These are phyloP conservation scores for pig (Sus scrofa) DNA, from an alignment of 2,113 vertebrate genomes.

Conservation along the genomic window T2T-Sscrofa CM000817.6:112430501-112431000, in stretches of 20 bases:
- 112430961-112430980: slow-evolving; percentile 93
- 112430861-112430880: not conserved
- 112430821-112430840: not conserved
- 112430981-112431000: slow-evolving; percentile 96
- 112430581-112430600: too few relatives aligned
- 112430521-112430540: too few relatives aligned
- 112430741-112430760: not conserved
- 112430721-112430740: not conserved
- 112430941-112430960: slow-evolving; percentile 94
- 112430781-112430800: not conserved
- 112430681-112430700: not conserved
- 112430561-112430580: too few relatives aligned
- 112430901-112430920: not conserved
- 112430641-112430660: not conserved
- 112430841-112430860: not conserved
- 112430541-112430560: too few relatives aligned
- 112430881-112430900: not conserved
- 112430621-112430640: too few relatives aligned
- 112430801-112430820: not conserved
- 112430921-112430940: slow-evolving; percentile 90
- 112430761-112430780: not conserved
- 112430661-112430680: not conserved
- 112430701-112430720: not conserved
- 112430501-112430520: too few relatives aligned
- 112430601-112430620: too few relatives aligned